A percentile compares a stretch with the other conserved stretches of the same genome.
These are phyloP conservation scores for Perithous albicinctus DNA, from an alignment of 2,888 invertebrate genomes.

Conservation along the genomic window DNA sequence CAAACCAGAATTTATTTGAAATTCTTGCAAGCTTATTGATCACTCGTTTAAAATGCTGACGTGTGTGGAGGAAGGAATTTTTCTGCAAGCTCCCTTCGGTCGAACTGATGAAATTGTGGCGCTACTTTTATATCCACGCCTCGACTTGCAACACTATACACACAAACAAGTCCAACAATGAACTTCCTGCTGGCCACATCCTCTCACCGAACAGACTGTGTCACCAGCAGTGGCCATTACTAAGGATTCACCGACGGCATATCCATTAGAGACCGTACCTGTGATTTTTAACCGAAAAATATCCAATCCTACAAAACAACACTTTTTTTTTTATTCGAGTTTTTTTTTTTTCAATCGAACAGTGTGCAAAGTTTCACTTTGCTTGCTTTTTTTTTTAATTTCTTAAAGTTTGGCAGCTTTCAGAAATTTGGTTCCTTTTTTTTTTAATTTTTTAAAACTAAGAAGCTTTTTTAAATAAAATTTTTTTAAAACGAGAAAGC, in stretches of 20 bases:
- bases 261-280: slow-evolving; percentile 45
- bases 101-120: slow-evolving; percentile 56
- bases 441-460: too few species aligned
- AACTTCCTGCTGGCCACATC: slow-evolving; percentile 82
- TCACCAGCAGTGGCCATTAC: slow-evolving; percentile 74
- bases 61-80: neutral
- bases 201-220: slow-evolving; percentile 74
- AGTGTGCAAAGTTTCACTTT: too few species aligned
- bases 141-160: slow-evolving; percentile 75
- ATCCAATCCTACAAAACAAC: too few species aligned
- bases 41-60: neutral
- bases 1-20: too few species aligned
- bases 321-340: too few species aligned
- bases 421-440: too few species aligned
- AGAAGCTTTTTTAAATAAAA: too few species aligned
- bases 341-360: too few species aligned
- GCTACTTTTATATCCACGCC: slow-evolving; percentile 55
- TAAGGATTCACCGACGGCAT: slow-evolving; percentile 77
- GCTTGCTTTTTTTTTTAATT: too few species aligned
- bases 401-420: too few species aligned
- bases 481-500: too few species aligned
- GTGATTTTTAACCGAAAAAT: slow-evolving; percentile 29
- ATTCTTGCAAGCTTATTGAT: neutral
- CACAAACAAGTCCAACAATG: slow-evolving; percentile 77
- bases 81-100: slow-evolving; percentile 53